Evolutionary conservation across 2,797 vertebrate genomes (phyloP).

Genomic region (Neopelma chrysocephalum): DNA sequence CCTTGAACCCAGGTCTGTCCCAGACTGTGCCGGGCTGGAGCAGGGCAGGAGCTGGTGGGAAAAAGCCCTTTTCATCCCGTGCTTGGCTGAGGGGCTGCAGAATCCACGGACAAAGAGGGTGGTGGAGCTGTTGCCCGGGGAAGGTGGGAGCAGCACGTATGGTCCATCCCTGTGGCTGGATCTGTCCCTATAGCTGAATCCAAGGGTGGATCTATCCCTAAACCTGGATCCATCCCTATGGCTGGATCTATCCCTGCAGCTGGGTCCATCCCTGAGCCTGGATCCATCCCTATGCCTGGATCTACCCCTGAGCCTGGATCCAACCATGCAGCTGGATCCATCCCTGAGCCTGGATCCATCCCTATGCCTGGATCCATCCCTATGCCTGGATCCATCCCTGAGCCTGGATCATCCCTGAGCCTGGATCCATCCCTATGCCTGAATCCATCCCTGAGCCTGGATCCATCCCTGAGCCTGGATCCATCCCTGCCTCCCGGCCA

Average conservation of each 20-base stretch:
- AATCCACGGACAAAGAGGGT: fast-evolving
- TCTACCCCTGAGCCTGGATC: not conserved
- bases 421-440: too few species aligned
- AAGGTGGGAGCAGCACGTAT: not conserved
- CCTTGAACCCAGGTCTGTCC: fast-evolving
- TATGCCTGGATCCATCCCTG: not conserved
- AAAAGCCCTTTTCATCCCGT: fast-evolving
- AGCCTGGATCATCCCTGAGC: too few species aligned
- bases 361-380: not conserved
- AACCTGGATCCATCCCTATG: not conserved
- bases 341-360: not conserved
- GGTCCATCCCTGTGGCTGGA: not conserved
- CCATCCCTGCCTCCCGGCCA: not conserved
- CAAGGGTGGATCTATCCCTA: not conserved
- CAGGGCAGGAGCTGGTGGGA: fast-evolving
- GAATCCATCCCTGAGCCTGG: too few species aligned
- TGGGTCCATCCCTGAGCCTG: too few species aligned
- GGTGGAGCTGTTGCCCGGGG: fast-evolving
- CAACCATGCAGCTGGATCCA: not conserved
- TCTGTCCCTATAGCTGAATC: not conserved
- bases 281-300: too few species aligned
- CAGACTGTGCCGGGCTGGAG: fast-evolving
- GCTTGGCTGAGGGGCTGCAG: not conserved
- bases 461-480: not conserved
- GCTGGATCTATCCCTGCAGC: too few species aligned